These are phyloP conservation scores for Shargacucullia verbasci DNA, from an alignment of 2,888 invertebrate species.

Conservation along the genomic window DNA sequence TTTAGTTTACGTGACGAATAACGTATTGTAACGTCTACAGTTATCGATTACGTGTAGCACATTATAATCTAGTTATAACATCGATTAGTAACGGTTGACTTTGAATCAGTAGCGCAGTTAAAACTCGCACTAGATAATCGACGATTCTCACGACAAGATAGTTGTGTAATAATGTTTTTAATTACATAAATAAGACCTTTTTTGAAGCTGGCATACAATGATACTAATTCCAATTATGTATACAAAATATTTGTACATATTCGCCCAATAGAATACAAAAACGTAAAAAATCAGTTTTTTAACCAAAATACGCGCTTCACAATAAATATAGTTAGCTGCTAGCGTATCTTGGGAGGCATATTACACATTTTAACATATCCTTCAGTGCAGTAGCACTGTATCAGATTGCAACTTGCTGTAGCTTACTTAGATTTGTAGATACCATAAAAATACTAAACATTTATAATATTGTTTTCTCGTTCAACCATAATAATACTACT, in stretches of 20 bases:
- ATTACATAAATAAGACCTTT: constrained; percentile 4
- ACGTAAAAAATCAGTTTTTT: no score
- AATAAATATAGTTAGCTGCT: no score
- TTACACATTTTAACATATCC: no score
- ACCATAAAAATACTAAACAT: not conserved
- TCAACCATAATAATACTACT: no score
- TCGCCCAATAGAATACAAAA: not conserved
- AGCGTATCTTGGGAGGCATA: no score
- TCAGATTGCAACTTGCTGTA: no score
- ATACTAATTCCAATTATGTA: constrained; percentile 14
- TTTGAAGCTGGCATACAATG: not conserved
- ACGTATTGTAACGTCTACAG: not conserved
- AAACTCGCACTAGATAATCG: constrained; percentile 1
- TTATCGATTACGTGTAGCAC: constrained; percentile 6
- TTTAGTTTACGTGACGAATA: constrained; percentile 9
- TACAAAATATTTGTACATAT: constrained; percentile 20
- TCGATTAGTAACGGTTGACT: constrained; percentile 8
- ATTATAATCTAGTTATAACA: constrained; percentile 2
- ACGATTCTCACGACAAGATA: constrained; percentile 30
- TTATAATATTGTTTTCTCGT: not conserved
- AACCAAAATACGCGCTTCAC: no score
- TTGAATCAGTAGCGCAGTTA: constrained; percentile 13
- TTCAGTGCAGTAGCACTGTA: no score
- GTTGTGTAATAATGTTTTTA: constrained; percentile 14
- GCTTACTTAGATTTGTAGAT: no score